Conservation (phyloP, 2,888 invertebrate species). For the Caenorhabditis uteleia region DNA sequence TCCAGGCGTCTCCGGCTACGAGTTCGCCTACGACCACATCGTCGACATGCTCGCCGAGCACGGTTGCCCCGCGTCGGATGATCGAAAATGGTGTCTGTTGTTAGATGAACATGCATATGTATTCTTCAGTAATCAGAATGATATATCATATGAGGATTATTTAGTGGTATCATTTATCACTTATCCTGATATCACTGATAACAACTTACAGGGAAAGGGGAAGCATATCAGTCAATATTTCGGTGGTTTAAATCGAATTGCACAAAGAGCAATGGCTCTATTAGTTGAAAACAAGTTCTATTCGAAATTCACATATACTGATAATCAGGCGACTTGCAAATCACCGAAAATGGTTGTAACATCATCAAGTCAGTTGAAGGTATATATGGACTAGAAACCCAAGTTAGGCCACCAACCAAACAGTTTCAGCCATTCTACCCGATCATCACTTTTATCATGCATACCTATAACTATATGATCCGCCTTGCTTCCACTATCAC, state of each 20-base stretch:
- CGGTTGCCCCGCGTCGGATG: slow-evolving; percentile 55
- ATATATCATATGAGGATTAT: slow-evolving; percentile 51
- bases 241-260: slow-evolving; percentile 63
- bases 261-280: slow-evolving; percentile 65
- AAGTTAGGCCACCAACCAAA: background rate
- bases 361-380: too few relatives aligned
- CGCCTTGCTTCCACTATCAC: slow-evolving; percentile 20
- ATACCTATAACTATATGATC: slow-evolving; percentile 20
- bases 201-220: slow-evolving; percentile 33
- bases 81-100: slow-evolving; percentile 59
- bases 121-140: slow-evolving; percentile 59
- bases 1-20: slow-evolving; percentile 60
- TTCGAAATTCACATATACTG: slow-evolving; percentile 54
- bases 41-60: slow-evolving; percentile 54
- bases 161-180: slow-evolving; percentile 15
- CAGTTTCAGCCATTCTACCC: slow-evolving; percentile 25
- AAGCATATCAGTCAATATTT: slow-evolving; percentile 60
- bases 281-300: slow-evolving; percentile 64
- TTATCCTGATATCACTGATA: background rate
- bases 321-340: slow-evolving; percentile 64
- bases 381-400: background rate
- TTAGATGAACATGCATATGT: slow-evolving; percentile 68
- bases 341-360: slow-evolving; percentile 30
- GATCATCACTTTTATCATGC: slow-evolving; percentile 22
- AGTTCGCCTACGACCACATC: slow-evolving; percentile 66